Conservation (phyloP, 2,113 vertebrate genomes). For the Neoarius graeffei region DNA sequence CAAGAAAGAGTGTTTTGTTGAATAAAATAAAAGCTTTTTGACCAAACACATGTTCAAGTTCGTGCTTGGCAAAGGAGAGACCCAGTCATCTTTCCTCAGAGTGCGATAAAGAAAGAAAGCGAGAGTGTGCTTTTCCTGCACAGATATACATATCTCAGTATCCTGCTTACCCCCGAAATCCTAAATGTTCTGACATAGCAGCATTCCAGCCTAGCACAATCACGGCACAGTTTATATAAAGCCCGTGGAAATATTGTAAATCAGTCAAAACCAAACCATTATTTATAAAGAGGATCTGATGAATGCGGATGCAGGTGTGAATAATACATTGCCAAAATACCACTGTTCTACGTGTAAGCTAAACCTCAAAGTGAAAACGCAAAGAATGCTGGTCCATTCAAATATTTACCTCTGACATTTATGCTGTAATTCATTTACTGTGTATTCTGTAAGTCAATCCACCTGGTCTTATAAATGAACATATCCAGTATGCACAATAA, state of each 20-base stretch:
- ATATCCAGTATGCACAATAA: not conserved
- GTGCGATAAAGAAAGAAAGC: not conserved
- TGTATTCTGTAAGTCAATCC: slow-evolving; percentile 1
- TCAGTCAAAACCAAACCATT: not conserved
- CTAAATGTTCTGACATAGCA: slow-evolving; percentile 15
- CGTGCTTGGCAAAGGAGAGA: not conserved
- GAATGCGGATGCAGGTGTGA: not conserved
- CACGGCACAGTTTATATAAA: slow-evolving; percentile 16
- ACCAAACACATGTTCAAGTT: not conserved
- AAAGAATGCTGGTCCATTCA: slow-evolving; percentile 7
- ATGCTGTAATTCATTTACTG: not conserved
- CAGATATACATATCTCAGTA: not conserved
- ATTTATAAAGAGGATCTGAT: not conserved
- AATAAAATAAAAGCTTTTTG: slow-evolving; percentile 22
- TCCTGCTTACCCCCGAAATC: not conserved
- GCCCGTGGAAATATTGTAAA: not conserved
- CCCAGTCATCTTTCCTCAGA: not conserved
- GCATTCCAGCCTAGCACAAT: not conserved
- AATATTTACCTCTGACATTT: slow-evolving; percentile 19
- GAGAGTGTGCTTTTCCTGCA: not conserved
- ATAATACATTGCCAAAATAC: not conserved
- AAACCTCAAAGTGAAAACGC: slow-evolving; percentile 1
- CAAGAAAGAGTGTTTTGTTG: not conserved
- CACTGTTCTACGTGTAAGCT: not conserved
- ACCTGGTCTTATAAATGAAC: slow-evolving; percentile 17